Evolutionary conservation across 1,140 invertebrate species (phyloP), one percentile per base, ranked within the genome.

Genomic region (Nephila pilipes): DNA sequence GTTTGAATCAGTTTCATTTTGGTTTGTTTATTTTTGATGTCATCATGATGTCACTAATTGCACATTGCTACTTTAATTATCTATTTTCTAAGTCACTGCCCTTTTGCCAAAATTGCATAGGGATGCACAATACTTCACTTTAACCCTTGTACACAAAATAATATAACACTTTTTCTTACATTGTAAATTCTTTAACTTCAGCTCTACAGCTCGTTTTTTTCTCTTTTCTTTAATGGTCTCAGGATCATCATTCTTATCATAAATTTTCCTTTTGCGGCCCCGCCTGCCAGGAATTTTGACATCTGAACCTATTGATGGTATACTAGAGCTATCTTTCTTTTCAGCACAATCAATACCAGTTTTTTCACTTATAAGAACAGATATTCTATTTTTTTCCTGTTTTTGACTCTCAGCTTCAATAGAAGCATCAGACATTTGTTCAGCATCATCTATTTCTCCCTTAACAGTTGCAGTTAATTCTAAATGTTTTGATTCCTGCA

Each of bases 201-300:
- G n/a, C n/a, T 93, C 92, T 0, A 93, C 79, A 65, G 85, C 92
- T 75, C 92, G 32, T 57, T 93, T 93, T 55, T 93, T 93, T 18
- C 54, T 58, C 29, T 89, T 88, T 83, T 80, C 92, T 57, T 75
- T 88, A 12, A 93, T 88, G 14, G 69, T 89, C 29, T 93, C 92
- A 16, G 92, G 92, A 85, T 93, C 92, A 89, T 85, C 92, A 65
- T 93, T 65, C 16, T 93, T 65, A 29, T 93, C 83, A 38, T 93
- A 88, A 36, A 88, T 93, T 57, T 54, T 80, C 46, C 79, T 58
- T 57, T 54, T 89, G 12, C 92, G 22, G 18, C 92, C 85, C 6
- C 85, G 22, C 25, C 90, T 65, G 4, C n/a, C 46, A 20, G 55
- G 38, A 80, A 25, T 1, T 54, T 75, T 88, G 10, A n/a, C 83